Conservation (phyloP, 2,797 vertebrate species). For the Lepus oiostolus region DNA sequence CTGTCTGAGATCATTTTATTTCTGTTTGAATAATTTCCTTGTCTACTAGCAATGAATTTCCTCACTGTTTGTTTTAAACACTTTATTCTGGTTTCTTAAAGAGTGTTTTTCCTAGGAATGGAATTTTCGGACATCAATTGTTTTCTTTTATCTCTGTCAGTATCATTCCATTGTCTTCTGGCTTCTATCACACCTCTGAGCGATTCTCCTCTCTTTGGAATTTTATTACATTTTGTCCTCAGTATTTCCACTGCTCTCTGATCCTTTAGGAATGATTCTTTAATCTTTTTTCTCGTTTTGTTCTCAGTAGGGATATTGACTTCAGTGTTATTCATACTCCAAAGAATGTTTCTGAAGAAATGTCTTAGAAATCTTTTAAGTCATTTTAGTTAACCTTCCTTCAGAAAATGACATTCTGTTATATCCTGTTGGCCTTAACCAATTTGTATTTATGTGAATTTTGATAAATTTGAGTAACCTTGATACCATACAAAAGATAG, state of each 20-base stretch:
- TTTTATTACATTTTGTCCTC: slow-evolving; percentile 21
- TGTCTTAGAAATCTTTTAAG: background rate
- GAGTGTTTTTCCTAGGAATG: background rate
- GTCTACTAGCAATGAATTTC: background rate
- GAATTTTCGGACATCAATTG: background rate
- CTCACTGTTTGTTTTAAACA: background rate
- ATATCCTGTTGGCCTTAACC: background rate
- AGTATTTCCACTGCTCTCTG: background rate
- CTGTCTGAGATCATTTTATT: background rate
- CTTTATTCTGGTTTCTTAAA: slow-evolving; percentile 53
- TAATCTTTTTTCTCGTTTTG: background rate
- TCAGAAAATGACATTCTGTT: background rate
- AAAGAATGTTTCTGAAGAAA: slow-evolving; percentile 16
- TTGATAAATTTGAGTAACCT: slow-evolving; percentile 29
- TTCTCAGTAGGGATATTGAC: background rate
- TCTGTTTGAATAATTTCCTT: background rate
- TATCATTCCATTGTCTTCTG: background rate
- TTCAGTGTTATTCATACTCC: background rate
- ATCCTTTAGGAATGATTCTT: background rate
- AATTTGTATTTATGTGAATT: background rate
- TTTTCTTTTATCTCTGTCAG: background rate
- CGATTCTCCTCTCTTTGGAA: background rate
- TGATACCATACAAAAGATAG: background rate
- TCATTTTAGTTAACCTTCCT: background rate
- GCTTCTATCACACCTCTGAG: background rate